Conservation (phyloP, 2,888 invertebrate species). For the Patella caerulea region DNA sequence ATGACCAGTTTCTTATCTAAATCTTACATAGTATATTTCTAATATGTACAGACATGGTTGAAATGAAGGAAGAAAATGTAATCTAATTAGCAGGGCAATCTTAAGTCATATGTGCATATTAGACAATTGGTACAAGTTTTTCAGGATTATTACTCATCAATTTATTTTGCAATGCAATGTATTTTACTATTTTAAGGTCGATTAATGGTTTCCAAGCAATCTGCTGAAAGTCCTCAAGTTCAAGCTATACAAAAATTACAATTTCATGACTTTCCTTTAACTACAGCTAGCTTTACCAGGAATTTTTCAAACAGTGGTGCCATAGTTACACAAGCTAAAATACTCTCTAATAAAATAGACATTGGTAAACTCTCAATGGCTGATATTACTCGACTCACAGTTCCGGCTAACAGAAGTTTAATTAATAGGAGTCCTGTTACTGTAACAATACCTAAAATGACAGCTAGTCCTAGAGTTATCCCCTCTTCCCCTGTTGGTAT, state of each 20-base stretch:
- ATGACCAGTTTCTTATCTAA: no score
- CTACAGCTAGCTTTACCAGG: constrained; percentile 53
- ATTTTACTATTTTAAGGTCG: no score
- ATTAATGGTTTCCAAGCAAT: no score
- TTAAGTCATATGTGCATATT: no score
- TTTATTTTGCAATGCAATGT: no score
- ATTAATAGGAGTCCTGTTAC: constrained; percentile 3
- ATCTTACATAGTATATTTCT: no score
- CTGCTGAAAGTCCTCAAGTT: constrained; percentile 33
- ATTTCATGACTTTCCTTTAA: constrained; percentile 61
- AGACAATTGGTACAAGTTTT: no score
- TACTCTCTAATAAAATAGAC: constrained; percentile 34
- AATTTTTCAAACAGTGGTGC: constrained; percentile 34
- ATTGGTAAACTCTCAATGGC: constrained; percentile 16
- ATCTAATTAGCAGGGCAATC: no score
- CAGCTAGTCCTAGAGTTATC: neutral
- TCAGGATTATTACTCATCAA: no score
- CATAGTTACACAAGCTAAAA: constrained; percentile 55
- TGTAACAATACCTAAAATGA: constrained; percentile 4
- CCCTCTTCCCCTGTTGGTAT: neutral
- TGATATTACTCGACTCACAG: neutral
- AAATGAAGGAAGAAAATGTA: no score
- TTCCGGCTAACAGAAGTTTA: neutral
- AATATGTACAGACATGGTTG: no score
- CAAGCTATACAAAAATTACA: constrained; percentile 61